phyloP scores from a whole-genome alignment of 2,113 vertebrate genomes.

The Penelope pileata region DNA sequence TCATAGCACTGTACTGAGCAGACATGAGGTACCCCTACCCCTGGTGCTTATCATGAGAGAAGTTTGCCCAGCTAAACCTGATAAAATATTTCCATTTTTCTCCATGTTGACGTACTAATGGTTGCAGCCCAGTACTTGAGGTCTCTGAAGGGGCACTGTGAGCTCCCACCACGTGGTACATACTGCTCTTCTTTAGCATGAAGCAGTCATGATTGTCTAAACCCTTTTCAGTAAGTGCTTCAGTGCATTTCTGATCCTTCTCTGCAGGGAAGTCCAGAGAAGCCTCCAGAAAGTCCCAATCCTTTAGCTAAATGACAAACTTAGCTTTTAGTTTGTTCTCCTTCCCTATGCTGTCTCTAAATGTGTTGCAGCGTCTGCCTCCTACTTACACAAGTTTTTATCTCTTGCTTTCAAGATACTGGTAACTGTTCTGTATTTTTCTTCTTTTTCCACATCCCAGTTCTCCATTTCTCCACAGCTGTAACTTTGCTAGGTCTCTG shows the following conservation, averaged over 20 bases:
- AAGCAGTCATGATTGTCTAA: background rate
- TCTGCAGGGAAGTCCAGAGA: background rate
- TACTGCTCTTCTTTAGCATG: background rate
- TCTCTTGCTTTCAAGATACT: background rate
- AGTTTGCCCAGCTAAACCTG: background rate
- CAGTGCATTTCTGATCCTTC: background rate
- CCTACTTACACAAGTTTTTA: background rate
- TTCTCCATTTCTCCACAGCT: background rate
- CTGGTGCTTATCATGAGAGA: background rate
- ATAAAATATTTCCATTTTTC: background rate
- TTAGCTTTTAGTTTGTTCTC: background rate
- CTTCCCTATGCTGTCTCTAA: background rate
- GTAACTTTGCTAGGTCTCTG: background rate
- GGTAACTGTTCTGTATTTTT: background rate
- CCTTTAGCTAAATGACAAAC: background rate
- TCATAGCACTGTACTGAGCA: background rate
- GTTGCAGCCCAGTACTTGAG: background rate
- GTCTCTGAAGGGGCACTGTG: background rate
- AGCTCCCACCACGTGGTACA: background rate
- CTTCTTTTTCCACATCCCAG: background rate
- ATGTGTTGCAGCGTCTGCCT: background rate
- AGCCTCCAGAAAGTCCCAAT: background rate
- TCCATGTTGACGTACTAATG: rapidly evolving
- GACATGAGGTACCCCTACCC: background rate
- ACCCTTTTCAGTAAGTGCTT: background rate